Evolutionary conservation across 2,113 vertebrate genomes (phyloP).

Genomic region (Dolichotis patagonum): DNA sequence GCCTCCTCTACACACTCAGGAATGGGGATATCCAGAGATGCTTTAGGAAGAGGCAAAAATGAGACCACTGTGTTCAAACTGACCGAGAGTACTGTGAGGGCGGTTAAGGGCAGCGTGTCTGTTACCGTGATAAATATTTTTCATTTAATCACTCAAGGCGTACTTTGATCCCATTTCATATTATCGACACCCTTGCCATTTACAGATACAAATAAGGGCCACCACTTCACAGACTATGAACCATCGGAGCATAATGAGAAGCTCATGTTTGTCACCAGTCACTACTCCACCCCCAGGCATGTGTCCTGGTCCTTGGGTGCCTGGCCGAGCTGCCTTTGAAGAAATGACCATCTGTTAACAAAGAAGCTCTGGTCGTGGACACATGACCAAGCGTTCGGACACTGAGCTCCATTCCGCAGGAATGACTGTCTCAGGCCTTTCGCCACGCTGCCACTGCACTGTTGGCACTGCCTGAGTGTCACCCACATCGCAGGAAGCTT

Average conservation of each 20-base stretch:
- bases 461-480: background rate
- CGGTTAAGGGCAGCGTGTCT: no score
- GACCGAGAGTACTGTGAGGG: background rate
- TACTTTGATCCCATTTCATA: background rate
- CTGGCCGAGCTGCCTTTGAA: background rate
- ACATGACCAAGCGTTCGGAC: background rate
- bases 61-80: background rate
- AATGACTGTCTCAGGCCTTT: background rate
- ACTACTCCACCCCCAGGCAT: background rate
- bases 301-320: no score
- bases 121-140: background rate
- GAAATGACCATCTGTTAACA: background rate
- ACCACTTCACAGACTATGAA: background rate
- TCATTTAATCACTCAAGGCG: background rate
- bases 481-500: background rate
- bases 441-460: background rate
- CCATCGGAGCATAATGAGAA: background rate
- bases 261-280: background rate
- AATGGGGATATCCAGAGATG: background rate
- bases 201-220: background rate
- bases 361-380: background rate
- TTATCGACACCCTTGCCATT: background rate
- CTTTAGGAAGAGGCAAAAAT: background rate
- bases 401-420: background rate
- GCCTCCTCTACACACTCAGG: accelerated